A percentile compares a stretch with the other conserved stretches of the same genome.
These are phyloP conservation scores for Drosophila phalerata DNA, from an alignment of 2,888 invertebrate species.

Conservation along the genomic window DNA sequence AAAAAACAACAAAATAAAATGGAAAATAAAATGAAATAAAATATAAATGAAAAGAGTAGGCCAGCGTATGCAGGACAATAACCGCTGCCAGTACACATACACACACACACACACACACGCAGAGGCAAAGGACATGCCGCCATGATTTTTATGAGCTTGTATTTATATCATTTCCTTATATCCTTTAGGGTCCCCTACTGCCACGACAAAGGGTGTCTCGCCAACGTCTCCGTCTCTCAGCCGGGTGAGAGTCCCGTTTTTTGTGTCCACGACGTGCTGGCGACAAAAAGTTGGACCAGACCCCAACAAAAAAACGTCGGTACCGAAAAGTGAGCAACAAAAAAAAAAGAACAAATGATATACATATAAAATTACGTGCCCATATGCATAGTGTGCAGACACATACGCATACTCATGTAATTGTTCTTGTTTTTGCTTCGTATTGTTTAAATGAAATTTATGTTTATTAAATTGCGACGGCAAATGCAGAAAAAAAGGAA, in stretches of 20 bases:
- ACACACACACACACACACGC: conserved; percentile 2
- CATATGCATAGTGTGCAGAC: conserved; percentile 43
- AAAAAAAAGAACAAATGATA: conserved; percentile 46
- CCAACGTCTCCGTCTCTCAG: conserved; percentile 45
- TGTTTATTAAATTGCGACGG: conserved; percentile 74
- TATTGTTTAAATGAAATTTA: conserved; percentile 72
- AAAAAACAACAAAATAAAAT: conserved; percentile 21
- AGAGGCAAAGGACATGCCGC: conserved; percentile 61
- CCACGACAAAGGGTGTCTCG: conserved; percentile 38
- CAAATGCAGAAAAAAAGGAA: conserved; percentile 5
- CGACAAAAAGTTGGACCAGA: conserved; percentile 57
- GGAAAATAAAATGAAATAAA: conserved; percentile 27
- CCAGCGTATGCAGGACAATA: conserved; percentile 67
- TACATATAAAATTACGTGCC: conserved; percentile 64
- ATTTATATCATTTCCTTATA: conserved; percentile 77
- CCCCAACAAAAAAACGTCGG: conserved; percentile 33
- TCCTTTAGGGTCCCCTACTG: conserved; percentile 48
- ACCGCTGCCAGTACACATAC: conserved; percentile 44
- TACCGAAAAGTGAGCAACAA: conserved; percentile 40
- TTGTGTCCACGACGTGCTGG: conserved; percentile 38
- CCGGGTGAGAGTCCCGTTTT: conserved; percentile 35
- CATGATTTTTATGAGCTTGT: conserved; percentile 81
- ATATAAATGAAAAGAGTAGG: conserved; percentile 48
- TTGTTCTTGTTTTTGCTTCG: conserved; percentile 43
- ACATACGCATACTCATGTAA: conserved; percentile 32